phyloP scores from a whole-genome alignment of 2,797 vertebrate species.

The Bryconaethiops microstoma region DNA sequence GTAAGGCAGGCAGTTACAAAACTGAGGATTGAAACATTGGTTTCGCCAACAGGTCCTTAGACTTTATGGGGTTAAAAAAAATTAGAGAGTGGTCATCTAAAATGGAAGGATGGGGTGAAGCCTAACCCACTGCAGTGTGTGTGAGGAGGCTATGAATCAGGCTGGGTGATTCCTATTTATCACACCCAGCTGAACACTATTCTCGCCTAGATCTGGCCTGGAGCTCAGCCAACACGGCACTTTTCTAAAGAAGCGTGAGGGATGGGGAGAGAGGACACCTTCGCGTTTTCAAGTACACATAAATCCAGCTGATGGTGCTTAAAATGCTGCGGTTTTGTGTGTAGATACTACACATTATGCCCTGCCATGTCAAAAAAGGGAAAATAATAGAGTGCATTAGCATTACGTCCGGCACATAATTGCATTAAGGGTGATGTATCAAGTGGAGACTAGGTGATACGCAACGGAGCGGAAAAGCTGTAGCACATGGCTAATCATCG shows the following conservation, averaged over 20 bases:
- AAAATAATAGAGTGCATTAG: constrained; percentile 66
- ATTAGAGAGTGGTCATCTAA: constrained; percentile 52
- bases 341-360: constrained; percentile 72
- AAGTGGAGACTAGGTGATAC: constrained; percentile 30
- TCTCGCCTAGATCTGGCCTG: constrained; percentile 68
- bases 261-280: constrained; percentile 73
- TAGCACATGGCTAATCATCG: constrained; percentile 30
- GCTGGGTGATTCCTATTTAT: constrained; percentile 72
- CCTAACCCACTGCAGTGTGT: constrained; percentile 57
- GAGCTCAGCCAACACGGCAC: constrained; percentile 76
- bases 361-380: constrained; percentile 66
- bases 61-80: constrained; percentile 19
- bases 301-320: constrained; percentile 77
- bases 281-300: constrained; percentile 73
- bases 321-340: constrained; percentile 73
- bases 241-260: constrained; percentile 63
- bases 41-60: neutral
- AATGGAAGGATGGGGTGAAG: constrained; percentile 23
- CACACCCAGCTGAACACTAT: constrained; percentile 62
- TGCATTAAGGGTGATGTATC: constrained; percentile 49
- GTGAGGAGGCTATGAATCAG: constrained; percentile 58
- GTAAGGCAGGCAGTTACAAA: no score
- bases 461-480: constrained; percentile 29
- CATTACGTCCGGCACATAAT: constrained; percentile 49
- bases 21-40: neutral